Conservation (phyloP, 2,113 vertebrate genomes). For the Ptilorrhoa leucosticta region DNA sequence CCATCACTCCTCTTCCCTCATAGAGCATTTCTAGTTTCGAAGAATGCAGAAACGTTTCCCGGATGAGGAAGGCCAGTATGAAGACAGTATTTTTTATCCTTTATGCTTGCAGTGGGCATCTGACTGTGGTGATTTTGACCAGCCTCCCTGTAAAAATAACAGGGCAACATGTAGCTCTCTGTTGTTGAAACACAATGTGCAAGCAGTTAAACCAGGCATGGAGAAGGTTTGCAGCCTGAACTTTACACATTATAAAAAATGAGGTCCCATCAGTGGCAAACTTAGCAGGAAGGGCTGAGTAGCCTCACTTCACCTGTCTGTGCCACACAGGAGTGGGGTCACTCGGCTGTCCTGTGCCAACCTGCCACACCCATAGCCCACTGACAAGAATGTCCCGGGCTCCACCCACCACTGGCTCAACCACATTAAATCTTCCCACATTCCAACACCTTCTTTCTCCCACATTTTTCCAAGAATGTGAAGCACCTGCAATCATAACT, state of each 20-base stretch:
- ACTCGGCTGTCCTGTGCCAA: rapidly evolving
- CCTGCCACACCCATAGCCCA: rapidly evolving
- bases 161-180: rapidly evolving
- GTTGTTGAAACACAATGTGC: not conserved
- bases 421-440: not conserved
- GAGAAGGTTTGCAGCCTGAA: not conserved
- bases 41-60: not conserved
- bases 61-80: not conserved
- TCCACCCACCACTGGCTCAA: not conserved
- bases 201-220: not conserved
- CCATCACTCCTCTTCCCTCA: not conserved
- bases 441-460: not conserved
- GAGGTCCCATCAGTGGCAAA: not conserved
- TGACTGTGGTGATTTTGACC: not conserved
- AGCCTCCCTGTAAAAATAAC: not conserved
- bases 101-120: not conserved
- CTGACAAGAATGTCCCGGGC: not conserved
- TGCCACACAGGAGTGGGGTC: not conserved
- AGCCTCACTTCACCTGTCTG: not conserved
- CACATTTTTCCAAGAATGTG: not conserved
- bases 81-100: not conserved
- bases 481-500: not conserved
- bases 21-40: not conserved
- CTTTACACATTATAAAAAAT: not conserved
- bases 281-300: not conserved